phyloP scores from a whole-genome alignment of 2,797 vertebrate genomes.

The Bovichtus diacanthus region DNA sequence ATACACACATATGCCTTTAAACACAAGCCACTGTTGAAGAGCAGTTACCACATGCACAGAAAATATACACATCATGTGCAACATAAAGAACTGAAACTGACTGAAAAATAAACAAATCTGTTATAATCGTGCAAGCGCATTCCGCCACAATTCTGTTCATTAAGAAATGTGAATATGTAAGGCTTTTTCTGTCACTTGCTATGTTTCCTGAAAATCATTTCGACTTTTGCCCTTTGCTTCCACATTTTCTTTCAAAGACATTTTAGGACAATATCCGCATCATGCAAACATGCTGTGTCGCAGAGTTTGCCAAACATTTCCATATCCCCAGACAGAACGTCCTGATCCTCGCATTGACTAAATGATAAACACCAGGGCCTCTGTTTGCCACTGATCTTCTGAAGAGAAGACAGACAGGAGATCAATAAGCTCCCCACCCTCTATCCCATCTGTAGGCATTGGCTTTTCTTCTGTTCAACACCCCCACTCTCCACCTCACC shows the following conservation, averaged over 20 bases:
- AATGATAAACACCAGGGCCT: constrained; percentile 72
- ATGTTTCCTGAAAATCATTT: constrained; percentile 21
- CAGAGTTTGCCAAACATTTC: constrained; percentile 63
- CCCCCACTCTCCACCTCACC: not conserved
- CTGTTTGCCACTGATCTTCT: constrained; percentile 76
- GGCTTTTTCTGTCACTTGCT: constrained; percentile 26
- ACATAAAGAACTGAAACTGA: constrained; percentile 31
- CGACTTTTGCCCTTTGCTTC: constrained; percentile 40
- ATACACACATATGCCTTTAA: constrained; percentile 18
- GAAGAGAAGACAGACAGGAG: constrained; percentile 72
- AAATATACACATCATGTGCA: not conserved
- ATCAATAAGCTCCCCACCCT: constrained; percentile 74
- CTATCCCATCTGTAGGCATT: constrained; percentile 67
- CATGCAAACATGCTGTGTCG: constrained; percentile 44
- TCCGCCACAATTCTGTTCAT: constrained; percentile 43
- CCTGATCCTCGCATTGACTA: constrained; percentile 71
- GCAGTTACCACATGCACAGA: not conserved
- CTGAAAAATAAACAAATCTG: constrained; percentile 58
- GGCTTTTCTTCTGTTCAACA: constrained; percentile 60
- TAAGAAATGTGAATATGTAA: constrained; percentile 52
- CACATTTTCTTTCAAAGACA: constrained; percentile 38
- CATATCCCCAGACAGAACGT: constrained; percentile 63
- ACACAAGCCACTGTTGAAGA: constrained; percentile 8
- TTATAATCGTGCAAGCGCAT: constrained; percentile 28
- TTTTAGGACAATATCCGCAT: constrained; percentile 38